Evolutionary conservation across 2,888 invertebrate species (phyloP), one percentile per base, ranked within the genome.

Genomic region (Cheilosia vulpina): DNA sequence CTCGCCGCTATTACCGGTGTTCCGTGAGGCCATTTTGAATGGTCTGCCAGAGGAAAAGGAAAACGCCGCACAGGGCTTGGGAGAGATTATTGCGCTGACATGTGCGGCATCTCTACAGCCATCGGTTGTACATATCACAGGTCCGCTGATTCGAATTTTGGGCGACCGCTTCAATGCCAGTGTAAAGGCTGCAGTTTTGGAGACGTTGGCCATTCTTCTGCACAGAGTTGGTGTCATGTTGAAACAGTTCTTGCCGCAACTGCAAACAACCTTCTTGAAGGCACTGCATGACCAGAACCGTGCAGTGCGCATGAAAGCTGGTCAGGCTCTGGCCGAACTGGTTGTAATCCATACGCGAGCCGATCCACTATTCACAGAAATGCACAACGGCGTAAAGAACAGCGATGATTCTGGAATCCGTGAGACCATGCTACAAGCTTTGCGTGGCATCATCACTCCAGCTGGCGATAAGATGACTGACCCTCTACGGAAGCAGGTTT

Each of bases 221-320:
- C 95, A 96, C 41, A 99, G 99, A 94, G 98, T 98, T 87, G 98
- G 98, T 55, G 95, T 96, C 45, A 96, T 98, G 96, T 93, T 99
- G 92, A 98, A 98, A 92, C 99, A 99, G 91, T 99, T 99, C 93
- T 94, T 99, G 89, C 99, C 99, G 2, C 99, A 99, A 93, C 94
- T 99, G 47, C 99, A 99, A 93, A 99, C 99, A 2, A 99, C 99
- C 19, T 99, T 99, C 93, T 94, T 99, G 68, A 99, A 99, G 93
- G 97, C 99, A 4, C 93, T 99, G 72, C 96, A 96, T 91, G 99
- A 99, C 92, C 95, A 96, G 31, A 96, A 96, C 92, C 94, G 98
- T 76, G 94, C 95, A 87, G 98, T 99, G 19, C 94, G 99, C 82
- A 94, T 99, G 88, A 97, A 97, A 93, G 97, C 98, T 9, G 98